Conservation (phyloP, 2,797 vertebrate genomes). For the Eulemur coronatus region DNA sequence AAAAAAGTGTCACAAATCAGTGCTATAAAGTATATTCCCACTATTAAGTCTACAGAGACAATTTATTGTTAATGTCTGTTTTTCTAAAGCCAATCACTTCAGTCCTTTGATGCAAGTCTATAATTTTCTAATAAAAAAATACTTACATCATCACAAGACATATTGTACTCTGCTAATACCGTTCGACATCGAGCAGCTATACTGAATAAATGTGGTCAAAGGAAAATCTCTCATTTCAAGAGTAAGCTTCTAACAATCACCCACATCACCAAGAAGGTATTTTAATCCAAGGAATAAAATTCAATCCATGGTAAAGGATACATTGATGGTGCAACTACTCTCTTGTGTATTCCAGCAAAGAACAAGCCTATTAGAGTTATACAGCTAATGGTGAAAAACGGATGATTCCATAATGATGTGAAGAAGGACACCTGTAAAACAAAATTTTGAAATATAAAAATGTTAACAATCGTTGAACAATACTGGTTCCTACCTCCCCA, state of each 20-base stretch:
- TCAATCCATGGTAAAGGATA: slow-evolving; percentile 91
- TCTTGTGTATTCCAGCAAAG: slow-evolving; percentile 99
- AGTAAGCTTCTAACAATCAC: neutral
- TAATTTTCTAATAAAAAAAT: slow-evolving; percentile 27
- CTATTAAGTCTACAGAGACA: neutral
- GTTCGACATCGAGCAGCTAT: slow-evolving; percentile 98
- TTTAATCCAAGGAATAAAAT: neutral
- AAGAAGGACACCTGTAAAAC: slow-evolving; percentile 95
- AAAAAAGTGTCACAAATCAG: neutral
- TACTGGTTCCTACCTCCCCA: neutral
- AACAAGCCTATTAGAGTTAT: slow-evolving; percentile 98
- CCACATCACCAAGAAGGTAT: neutral
- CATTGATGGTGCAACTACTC: slow-evolving; percentile 99
- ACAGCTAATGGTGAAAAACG: slow-evolving; percentile 99
- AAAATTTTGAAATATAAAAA: neutral
- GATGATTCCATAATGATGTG: slow-evolving; percentile 99
- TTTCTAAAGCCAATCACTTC: neutral
- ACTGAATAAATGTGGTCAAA: slow-evolving; percentile 83
- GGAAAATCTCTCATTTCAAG: slow-evolving; percentile 60
- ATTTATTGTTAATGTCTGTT: neutral
- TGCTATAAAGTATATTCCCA: neutral
- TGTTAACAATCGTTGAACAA: neutral
- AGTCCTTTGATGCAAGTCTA: neutral
- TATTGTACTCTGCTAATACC: slow-evolving; percentile 99
- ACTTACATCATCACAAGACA: slow-evolving; percentile 99